These are phyloP conservation scores for Genyomyrus donnyi DNA, from an alignment of 2,113 vertebrate genomes.

Conservation along the genomic window DNA sequence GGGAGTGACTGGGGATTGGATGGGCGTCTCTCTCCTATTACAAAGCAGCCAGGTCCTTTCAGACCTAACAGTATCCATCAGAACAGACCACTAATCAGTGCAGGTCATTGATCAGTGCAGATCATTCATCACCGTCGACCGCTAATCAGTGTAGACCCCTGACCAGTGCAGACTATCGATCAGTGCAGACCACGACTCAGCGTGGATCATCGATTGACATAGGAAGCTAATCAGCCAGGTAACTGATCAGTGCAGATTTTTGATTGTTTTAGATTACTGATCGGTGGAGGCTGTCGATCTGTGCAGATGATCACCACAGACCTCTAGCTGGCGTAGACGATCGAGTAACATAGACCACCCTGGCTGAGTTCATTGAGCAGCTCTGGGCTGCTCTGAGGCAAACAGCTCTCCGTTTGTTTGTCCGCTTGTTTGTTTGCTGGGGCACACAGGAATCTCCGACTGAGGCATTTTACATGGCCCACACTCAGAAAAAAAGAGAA, in stretches of 20 bases:
- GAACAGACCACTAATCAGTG: not conserved
- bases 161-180: not conserved
- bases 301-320: not conserved
- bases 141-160: not conserved
- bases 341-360: not conserved
- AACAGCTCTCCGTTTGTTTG: not conserved
- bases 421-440: not conserved
- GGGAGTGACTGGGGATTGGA: not conserved
- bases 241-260: not conserved
- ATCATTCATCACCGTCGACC: not conserved
- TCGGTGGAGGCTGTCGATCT: not conserved
- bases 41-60: not conserved
- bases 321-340: not conserved
- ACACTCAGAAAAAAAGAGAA: not conserved
- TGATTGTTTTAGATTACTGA: not conserved
- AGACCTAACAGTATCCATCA: not conserved
- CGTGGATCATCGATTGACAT: not conserved
- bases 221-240: not conserved
- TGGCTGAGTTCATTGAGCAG: no score
- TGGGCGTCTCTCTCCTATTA: not conserved
- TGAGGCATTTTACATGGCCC: not conserved
- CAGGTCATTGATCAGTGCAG: not conserved
- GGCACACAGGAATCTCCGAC: not conserved
- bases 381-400: not conserved
- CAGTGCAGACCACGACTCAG: not conserved